Base-by-base conservation (phyloP, 2,797 vertebrate species). In the Sparidentex hasta region DNA sequence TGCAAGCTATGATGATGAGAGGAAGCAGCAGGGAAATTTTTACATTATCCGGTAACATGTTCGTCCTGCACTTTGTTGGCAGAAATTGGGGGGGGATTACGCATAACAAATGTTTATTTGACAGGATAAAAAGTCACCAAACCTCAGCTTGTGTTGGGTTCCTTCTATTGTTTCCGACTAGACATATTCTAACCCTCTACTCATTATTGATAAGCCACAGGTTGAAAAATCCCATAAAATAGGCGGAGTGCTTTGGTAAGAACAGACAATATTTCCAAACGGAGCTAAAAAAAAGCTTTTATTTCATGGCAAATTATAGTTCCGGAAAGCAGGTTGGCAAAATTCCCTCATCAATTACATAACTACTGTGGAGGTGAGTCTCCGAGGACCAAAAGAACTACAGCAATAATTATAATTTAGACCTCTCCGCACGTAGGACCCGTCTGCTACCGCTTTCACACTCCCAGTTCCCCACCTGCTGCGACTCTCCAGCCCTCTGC, bases 351-450 rank as follows among this genome's bases (percentile, higher is more conserved):
- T 21, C 54, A 65, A 33, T 88, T 63, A 61, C 57, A 65, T 55
- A 62, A 67, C 38, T 27, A 38, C 17, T 38, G 48, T 56, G 50
- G 47, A 72, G 58, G 65, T 58, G 50, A 58, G 18, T 44, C 76
- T 64, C 33, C 21, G 44, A 61, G 66, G 55, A 82, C 57, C 66
- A 67, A 44, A 70, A 67, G 65, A 74, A 58, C 47, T 12, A 44
- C 44, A 58, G 48, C 68, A 67, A 74, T 83, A 61, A 71, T 85
- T 85, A 72, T 62, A 71, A 81, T 83, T 59, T 71, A 61, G 58
- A 67, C 43, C 55, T 58, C 61, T 72, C 58, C 25, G n/a, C 64
- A 71, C 38, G 14, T 74, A 54, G 20, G 9, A 52, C 20, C 21
- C 14, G 0, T 83, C 81, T 64, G 63, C 47, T 46, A 56, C 57